These are phyloP conservation scores for Drosophila rhopaloa DNA, from an alignment of 1,140 invertebrate species.

Conservation along the genomic window DNA sequence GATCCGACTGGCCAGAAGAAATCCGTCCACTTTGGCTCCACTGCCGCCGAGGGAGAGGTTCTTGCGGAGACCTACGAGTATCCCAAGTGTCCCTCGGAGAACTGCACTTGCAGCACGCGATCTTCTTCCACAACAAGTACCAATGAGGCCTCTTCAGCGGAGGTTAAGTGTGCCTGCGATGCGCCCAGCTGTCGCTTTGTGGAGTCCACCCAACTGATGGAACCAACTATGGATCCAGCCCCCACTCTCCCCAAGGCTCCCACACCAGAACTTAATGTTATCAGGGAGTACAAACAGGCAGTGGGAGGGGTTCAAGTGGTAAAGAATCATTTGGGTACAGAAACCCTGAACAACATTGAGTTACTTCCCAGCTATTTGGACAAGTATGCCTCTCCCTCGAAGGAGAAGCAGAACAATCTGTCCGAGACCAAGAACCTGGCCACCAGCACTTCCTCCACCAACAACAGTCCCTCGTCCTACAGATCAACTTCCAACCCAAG, in stretches of 20 bases:
- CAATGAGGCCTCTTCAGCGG: constrained; percentile 39
- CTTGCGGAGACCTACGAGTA: constrained; percentile 80
- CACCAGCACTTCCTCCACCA: not conserved
- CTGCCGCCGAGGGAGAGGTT: constrained; percentile 54
- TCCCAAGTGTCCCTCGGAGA: constrained; percentile 79
- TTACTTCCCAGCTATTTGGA: constrained; percentile 62
- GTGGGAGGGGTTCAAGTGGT: constrained; percentile 43
- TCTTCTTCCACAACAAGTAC: constrained; percentile 73
- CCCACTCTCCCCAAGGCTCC: constrained; percentile 25
- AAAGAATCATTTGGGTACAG: constrained; percentile 23
- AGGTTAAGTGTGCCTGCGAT: constrained; percentile 70
- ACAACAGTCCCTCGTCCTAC: constrained; percentile 6
- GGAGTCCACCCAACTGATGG: constrained; percentile 7
- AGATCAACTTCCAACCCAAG: constrained; percentile 22
- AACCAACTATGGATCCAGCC: not conserved
- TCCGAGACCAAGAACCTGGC: constrained; percentile 66
- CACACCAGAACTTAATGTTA: constrained; percentile 69
- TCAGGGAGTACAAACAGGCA: constrained; percentile 76
- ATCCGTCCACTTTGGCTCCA: constrained; percentile 72
- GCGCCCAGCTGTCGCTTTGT: constrained; percentile 64
- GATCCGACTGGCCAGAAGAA: constrained; percentile 64
- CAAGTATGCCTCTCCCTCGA: constrained; percentile 54
- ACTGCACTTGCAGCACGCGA: constrained; percentile 78
- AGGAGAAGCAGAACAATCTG: constrained; percentile 79
- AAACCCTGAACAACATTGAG: constrained; percentile 65